These are phyloP conservation scores for Ochropleura leucogaster DNA, from an alignment of 2,888 invertebrate genomes.

Conservation along the genomic window DNA sequence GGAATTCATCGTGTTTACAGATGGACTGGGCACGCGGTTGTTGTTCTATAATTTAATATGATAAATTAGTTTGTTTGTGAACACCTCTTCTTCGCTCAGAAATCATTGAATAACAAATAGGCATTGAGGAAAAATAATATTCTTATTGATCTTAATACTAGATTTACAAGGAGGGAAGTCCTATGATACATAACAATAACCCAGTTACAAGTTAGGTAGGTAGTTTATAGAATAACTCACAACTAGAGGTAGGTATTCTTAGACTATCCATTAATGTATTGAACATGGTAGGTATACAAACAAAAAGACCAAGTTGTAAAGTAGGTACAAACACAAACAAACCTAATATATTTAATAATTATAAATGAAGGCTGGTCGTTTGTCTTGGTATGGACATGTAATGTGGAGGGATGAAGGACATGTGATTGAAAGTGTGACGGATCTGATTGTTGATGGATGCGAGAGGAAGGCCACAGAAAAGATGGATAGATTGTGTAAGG, in stretches of 20 bases:
- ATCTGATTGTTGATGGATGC: too few relatives aligned
- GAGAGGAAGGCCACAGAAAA: too few relatives aligned
- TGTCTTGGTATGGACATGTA: too few relatives aligned
- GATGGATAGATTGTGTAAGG: too few relatives aligned
- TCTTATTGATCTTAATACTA: background rate
- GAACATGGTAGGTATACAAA: too few relatives aligned
- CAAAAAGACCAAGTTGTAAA: too few relatives aligned
- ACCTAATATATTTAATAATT: too few relatives aligned
- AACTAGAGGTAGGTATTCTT: background rate
- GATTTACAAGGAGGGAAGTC: background rate
- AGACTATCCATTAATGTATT: too few relatives aligned
- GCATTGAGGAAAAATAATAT: constrained; percentile 4
- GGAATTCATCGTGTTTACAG: background rate
- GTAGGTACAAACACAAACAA: too few relatives aligned
- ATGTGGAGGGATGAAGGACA: too few relatives aligned
- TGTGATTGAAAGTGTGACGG: too few relatives aligned
- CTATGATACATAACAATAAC: constrained; percentile 8
- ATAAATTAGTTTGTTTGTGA: background rate
- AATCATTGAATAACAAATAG: background rate
- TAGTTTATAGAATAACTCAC: background rate
- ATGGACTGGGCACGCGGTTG: background rate
- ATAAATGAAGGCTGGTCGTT: too few relatives aligned
- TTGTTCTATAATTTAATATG: background rate
- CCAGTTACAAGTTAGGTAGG: background rate
- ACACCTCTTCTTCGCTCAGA: background rate